Evolutionary conservation across 2,797 vertebrate species (phyloP), one percentile per base, ranked within the genome.

Genomic region (Muscicapa striata): DNA sequence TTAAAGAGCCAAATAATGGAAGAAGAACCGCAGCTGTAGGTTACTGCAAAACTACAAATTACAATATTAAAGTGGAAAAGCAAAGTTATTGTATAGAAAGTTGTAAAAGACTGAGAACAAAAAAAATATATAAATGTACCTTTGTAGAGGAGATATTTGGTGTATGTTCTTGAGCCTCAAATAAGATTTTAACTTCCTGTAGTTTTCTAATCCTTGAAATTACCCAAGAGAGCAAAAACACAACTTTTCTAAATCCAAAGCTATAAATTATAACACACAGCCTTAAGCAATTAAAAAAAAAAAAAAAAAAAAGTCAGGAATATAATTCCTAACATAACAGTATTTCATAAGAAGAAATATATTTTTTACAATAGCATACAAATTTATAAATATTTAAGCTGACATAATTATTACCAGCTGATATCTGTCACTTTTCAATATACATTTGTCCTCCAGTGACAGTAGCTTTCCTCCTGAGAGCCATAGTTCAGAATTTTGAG

Each of bases 341-440:
- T 36, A 24, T 73, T 85, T 34, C 58, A 84, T 18, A 83, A 29
- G 29, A 85, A 93, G 34, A 81, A 92, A 73, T 45, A n/a, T 0
- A 11, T 73, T 81, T 81, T 66, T 64, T 73, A 38, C 10, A 87
- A 27, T 29, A 90, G 40, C 16, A 64, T 78, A 14, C 13, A 69
- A 64, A 49, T 77, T 80, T 73, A 85, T 87, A 69, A 95, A 89
- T 93, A 94, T 83, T 88, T 41, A 80, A n/a, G 54, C 15, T 57
- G n/a, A 8, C 54, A 30, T 83, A 77, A 84, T 87, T 87, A 77
- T 83, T 79, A 63, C 19, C 66, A 72, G 29, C 69, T 90, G 64
- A 91, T 24, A 92, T 41, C 29, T 84, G 30, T n/a, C 70, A 83
- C 58, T 95, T 96, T 52, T 85, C 69, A 32, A 49, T 41, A 59